A percentile compares a stretch with the other conserved stretches of the same genome.
Conservation (phyloP, 2,888 invertebrate genomes). For the Orthosia gracilis region DNA sequence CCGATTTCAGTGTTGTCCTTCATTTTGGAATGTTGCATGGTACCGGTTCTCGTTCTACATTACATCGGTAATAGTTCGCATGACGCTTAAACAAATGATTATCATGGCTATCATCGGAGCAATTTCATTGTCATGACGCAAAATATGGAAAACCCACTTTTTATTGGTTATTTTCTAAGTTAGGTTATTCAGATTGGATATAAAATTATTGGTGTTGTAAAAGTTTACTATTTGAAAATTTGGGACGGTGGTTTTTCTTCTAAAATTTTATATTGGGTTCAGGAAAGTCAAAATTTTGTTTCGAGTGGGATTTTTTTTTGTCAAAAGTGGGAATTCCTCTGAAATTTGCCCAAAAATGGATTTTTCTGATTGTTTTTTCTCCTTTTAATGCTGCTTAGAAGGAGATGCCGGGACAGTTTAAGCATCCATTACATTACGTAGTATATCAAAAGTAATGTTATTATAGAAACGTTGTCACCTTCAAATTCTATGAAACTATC, state of each 20-base stretch:
- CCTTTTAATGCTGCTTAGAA: constrained; percentile 89
- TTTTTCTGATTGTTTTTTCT: constrained; percentile 73
- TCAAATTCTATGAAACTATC: constrained; percentile 86
- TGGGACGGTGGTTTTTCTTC: constrained; percentile 15
- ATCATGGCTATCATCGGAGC: constrained; percentile 89
- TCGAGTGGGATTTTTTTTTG: constrained; percentile 27
- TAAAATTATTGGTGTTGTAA: constrained; percentile 4
- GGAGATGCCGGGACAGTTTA: constrained; percentile 89
- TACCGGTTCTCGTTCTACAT: constrained; percentile 72
- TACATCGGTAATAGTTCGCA: constrained; percentile 82
- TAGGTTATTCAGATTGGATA: constrained; percentile 11
- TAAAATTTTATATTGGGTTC: background rate
- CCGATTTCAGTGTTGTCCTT: constrained; percentile 86
- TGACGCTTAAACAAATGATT: constrained; percentile 83
- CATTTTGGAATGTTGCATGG: constrained; percentile 89
- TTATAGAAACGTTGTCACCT: constrained; percentile 83
- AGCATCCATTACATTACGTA: constrained; percentile 83
- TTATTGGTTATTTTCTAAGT: constrained; percentile 42
- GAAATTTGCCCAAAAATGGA: constrained; percentile 69
- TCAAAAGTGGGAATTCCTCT: constrained; percentile 71
- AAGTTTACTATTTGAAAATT: background rate
- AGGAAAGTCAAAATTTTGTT: background rate
- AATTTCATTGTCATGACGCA: constrained; percentile 91
- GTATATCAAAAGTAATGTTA: constrained; percentile 80
- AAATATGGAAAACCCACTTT: constrained; percentile 84